Evolutionary conservation across 2,888 invertebrate species (phyloP).

Genomic region (Protophormia terraenovae): DNA sequence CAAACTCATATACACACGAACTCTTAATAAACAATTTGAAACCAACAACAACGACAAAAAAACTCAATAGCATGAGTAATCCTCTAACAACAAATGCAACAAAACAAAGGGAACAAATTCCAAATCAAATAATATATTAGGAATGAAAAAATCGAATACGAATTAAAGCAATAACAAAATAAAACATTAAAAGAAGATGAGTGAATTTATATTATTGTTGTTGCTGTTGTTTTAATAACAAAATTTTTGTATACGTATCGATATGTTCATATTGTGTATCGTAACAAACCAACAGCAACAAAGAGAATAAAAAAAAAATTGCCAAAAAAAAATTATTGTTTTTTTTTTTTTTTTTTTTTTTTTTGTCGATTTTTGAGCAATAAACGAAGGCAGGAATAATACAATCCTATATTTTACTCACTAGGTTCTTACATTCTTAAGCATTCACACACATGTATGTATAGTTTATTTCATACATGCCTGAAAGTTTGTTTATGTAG

Average conservation of each 20-base stretch:
- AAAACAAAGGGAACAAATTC: conserved; percentile 45
- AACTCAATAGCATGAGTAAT: conserved; percentile 49
- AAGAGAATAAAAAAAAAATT: conserved; percentile 22
- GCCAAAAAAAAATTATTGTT: too few species aligned
- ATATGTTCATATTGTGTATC: conserved; percentile 2
- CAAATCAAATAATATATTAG: not conserved
- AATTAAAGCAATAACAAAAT: not conserved
- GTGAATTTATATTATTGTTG: not conserved
- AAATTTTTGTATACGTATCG: not conserved
- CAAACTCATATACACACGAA: not conserved
- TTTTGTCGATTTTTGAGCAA: too few species aligned
- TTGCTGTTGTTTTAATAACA: not conserved
- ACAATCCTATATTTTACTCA: not conserved
- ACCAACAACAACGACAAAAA: too few species aligned
- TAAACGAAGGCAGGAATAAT: too few species aligned
- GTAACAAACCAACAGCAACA: not conserved
- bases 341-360: too few species aligned
- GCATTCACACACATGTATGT: not conserved
- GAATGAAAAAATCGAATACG: not conserved
- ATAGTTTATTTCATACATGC: too few species aligned
- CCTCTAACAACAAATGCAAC: conserved; percentile 17
- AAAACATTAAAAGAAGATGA: conserved; percentile 7
- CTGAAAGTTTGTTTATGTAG: too few species aligned
- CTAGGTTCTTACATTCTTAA: too few species aligned
- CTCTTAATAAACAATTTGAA: not conserved